Percentiles rank a stretch among this genome's conserved stretches.
Evolutionary conservation across 1,140 invertebrate species (phyloP).

Genomic region (Brachionus paranguensis): DNA sequence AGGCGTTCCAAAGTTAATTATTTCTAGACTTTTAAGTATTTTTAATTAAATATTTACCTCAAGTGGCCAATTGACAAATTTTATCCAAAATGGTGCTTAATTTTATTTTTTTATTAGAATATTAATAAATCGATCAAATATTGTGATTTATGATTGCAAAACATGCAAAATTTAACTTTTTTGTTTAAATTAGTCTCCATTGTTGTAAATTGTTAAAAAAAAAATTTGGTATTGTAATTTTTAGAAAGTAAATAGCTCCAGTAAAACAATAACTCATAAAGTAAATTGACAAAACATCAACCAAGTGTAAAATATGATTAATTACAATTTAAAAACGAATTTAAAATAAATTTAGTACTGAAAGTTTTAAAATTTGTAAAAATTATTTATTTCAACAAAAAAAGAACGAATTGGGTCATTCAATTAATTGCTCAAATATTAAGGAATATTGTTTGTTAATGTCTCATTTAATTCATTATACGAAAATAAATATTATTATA

Average conservation of each 20-base stretch:
- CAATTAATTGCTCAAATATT: neutral
- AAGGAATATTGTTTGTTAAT: too few relatives aligned
- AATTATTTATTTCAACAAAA: neutral
- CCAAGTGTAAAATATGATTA: neutral
- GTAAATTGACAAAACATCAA: neutral
- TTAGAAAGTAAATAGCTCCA: neutral
- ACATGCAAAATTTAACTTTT: neutral
- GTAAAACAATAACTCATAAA: neutral
- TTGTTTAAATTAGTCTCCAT: neutral
- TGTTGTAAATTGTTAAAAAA: neutral
- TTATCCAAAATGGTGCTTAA: neutral
- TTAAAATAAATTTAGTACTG: neutral
- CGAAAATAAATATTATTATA: too few relatives aligned
- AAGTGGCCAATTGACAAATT: neutral
- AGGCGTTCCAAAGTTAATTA: neutral
- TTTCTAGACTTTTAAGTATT: neutral
- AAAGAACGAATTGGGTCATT: neutral
- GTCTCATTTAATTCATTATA: too few relatives aligned
- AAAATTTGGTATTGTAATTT: neutral
- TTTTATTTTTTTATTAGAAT: neutral
- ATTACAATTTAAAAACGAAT: neutral
- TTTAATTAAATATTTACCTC: neutral
- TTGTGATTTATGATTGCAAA: neutral
- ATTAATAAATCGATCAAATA: neutral
- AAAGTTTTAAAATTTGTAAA: neutral